Percentiles rank a stretch among this genome's conserved stretches.
These are phyloP conservation scores for Drosophila kurseongensis DNA, from an alignment of 1,140 invertebrate genomes.

Conservation along the genomic window DNA sequence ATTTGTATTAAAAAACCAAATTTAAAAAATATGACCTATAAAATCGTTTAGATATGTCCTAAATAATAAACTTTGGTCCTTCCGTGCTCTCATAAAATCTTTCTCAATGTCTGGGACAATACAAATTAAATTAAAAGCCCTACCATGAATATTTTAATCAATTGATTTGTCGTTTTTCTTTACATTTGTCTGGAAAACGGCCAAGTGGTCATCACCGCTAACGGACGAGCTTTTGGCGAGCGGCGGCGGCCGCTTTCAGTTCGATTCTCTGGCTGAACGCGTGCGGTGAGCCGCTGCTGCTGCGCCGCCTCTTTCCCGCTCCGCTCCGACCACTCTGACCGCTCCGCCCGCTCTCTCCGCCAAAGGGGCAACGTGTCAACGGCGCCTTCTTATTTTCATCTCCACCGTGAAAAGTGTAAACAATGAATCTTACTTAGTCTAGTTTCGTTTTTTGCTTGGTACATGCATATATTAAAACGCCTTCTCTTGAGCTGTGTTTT, in stretches of 20 bases:
- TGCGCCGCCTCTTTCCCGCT: slow-evolving; percentile 22
- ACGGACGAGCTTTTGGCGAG: slow-evolving; percentile 28
- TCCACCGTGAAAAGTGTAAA: slow-evolving; percentile 66
- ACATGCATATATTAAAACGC: slow-evolving; percentile 2
- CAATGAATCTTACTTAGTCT: slow-evolving; percentile 55
- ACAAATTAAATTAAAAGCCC: no score
- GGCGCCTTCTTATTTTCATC: slow-evolving; percentile 40
- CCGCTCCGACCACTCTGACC: slow-evolving; percentile 10
- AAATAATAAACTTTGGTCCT: no score
- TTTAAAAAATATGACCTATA: no score
- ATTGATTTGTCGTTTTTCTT: no score
- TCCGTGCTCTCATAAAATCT: no score
- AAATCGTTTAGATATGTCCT: neutral
- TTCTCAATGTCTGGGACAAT: no score
- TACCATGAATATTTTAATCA: no score
- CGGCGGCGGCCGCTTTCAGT: slow-evolving; percentile 52
- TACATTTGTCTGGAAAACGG: neutral
- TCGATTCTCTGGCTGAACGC: slow-evolving; percentile 48
- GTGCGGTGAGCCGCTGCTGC: slow-evolving; percentile 52
- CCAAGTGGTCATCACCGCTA: slow-evolving; percentile 11
- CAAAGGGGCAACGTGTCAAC: slow-evolving; percentile 74
- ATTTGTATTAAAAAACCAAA: no score
- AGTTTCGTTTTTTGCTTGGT: slow-evolving; percentile 44
- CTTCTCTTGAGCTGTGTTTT: slow-evolving; percentile 11
- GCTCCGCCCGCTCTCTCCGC: slow-evolving; percentile 12